Percentiles rank a stretch among this genome's conserved stretches.
Evolutionary conservation across 2,888 invertebrate genomes (phyloP).

Genomic region (Calliopum simillimum): DNA sequence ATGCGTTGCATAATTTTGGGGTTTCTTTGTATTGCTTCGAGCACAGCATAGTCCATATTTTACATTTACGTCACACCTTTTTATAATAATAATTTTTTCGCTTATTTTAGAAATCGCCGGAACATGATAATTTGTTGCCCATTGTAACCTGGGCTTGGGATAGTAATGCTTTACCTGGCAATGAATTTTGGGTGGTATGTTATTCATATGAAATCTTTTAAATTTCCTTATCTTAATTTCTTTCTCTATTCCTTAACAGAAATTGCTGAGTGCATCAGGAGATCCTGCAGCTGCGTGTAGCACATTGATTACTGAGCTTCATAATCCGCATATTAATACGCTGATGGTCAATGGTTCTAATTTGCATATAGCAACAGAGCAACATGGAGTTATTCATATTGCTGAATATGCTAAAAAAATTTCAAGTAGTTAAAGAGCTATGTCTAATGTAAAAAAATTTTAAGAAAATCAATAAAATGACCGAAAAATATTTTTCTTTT

Average conservation of each 20-base stretch:
- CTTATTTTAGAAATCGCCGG: constrained; percentile 47
- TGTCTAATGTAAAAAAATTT: too few relatives aligned
- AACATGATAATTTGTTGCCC: constrained; percentile 68
- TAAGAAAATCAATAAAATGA: too few relatives aligned
- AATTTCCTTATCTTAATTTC: neutral
- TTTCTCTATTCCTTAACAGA: constrained; percentile 45
- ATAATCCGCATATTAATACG: constrained; percentile 70
- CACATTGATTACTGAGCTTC: constrained; percentile 71
- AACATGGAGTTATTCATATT: constrained; percentile 59
- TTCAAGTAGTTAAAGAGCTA: too few relatives aligned
- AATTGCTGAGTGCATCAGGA: constrained; percentile 64
- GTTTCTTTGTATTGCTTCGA: too few relatives aligned
- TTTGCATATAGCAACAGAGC: constrained; percentile 67
- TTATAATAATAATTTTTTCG: too few relatives aligned
- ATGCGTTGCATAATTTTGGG: too few relatives aligned
- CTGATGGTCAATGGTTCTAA: constrained; percentile 68
- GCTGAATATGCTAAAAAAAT: constrained; percentile 52
- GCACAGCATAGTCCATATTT: too few relatives aligned
- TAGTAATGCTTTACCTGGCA: constrained; percentile 76
- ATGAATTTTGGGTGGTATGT: constrained; percentile 74
- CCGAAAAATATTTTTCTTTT: too few relatives aligned
- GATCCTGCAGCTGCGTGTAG: constrained; percentile 73
- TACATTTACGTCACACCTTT: too few relatives aligned
- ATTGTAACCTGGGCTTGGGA: constrained; percentile 78
- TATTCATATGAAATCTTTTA: neutral